These are phyloP conservation scores for Suricata suricatta DNA, from an alignment of 2,113 vertebrate genomes.

Conservation along the genomic window DNA sequence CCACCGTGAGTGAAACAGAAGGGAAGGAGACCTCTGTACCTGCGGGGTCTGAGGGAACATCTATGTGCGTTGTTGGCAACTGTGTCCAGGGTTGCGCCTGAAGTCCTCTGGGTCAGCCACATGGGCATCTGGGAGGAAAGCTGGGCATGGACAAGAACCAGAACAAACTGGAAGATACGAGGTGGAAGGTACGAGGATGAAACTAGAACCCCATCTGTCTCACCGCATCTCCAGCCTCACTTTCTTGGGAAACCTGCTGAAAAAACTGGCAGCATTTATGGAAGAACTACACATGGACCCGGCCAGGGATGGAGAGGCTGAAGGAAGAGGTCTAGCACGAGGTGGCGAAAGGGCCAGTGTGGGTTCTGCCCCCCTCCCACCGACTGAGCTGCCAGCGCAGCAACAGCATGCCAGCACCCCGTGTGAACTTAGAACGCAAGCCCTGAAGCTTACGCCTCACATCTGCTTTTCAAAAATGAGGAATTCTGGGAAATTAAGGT, in stretches of 20 bases:
- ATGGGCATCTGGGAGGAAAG: not conserved
- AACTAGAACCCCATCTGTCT: not conserved
- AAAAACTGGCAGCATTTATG: not conserved
- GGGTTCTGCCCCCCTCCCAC: not conserved
- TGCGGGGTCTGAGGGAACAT: not conserved
- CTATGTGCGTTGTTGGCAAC: too few species aligned
- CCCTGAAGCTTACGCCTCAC: not conserved
- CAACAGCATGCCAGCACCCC: not conserved
- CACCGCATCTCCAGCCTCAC: not conserved
- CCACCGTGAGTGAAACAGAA: not conserved
- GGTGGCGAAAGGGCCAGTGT: not conserved
- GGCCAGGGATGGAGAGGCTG: not conserved
- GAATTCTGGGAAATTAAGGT: not conserved
- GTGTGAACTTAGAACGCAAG: not conserved
- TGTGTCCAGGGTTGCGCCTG: not conserved
- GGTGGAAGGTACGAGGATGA: accelerated
- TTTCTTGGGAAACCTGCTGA: not conserved
- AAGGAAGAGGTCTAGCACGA: not conserved
- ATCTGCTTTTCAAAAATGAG: not conserved
- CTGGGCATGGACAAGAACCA: not conserved
- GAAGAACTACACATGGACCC: not conserved
- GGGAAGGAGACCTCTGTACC: not conserved
- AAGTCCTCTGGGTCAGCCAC: not conserved
- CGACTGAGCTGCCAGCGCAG: not conserved
- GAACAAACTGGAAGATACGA: accelerated